Evolutionary conservation across 2,888 invertebrate genomes (phyloP).

Genomic region (Myathropa florea): DNA sequence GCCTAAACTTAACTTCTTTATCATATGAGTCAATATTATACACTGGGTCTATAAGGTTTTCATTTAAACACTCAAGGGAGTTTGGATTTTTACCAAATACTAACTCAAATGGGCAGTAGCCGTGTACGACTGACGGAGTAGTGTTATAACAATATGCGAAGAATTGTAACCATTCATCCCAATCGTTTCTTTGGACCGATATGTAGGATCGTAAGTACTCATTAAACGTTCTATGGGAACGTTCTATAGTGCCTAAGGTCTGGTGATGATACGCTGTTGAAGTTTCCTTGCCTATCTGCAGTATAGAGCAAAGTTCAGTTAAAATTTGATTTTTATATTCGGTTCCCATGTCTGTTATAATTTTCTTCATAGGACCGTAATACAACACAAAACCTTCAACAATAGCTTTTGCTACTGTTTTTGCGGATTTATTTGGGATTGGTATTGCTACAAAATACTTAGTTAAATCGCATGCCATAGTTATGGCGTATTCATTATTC

Average conservation of each 20-base stretch:
- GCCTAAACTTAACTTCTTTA: constrained; percentile 13
- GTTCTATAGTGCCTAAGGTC: constrained; percentile 40
- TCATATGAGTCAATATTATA: constrained; percentile 8
- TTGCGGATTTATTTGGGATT: constrained; percentile 32
- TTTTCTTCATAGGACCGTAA: too few relatives aligned
- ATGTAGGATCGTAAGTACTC: constrained; percentile 45
- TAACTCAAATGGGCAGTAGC: constrained; percentile 42
- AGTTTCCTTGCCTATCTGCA: too few relatives aligned
- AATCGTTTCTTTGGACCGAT: constrained; percentile 25
- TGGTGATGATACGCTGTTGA: constrained; percentile 51
- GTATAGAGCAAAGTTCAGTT: too few relatives aligned
- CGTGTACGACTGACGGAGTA: constrained; percentile 20
- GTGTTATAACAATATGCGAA: constrained; percentile 33
- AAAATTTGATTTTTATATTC: too few relatives aligned
- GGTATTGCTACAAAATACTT: constrained; percentile 43
- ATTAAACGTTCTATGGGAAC: too few relatives aligned
- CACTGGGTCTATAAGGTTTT: too few relatives aligned
- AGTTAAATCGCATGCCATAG: constrained; percentile 35
- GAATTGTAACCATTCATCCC: constrained; percentile 36
- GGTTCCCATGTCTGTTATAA: too few relatives aligned
- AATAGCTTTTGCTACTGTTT: constrained; percentile 41
- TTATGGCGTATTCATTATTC: constrained; percentile 29
- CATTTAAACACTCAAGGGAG: not conserved
- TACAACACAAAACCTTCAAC: too few relatives aligned
- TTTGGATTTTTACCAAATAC: constrained; percentile 44